These are phyloP conservation scores for Ptychobarbus kaznakovi DNA, from an alignment of 2,797 vertebrate species.

Conservation along the genomic window DNA sequence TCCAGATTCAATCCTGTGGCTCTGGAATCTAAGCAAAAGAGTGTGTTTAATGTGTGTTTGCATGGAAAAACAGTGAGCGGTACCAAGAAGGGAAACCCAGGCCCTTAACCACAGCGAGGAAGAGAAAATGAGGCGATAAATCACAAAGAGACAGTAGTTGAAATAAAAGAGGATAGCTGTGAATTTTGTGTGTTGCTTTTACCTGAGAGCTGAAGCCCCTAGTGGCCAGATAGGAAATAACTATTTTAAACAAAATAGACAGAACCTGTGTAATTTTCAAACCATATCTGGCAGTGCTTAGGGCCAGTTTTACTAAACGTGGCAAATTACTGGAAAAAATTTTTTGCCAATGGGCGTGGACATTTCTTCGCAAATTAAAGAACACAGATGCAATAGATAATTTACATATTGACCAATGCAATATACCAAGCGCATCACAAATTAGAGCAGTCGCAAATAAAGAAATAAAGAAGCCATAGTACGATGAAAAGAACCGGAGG, in stretches of 20 bases:
- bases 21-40: conserved; percentile 24
- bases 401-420: too few relatives aligned
- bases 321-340: too few relatives aligned
- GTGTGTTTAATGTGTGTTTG: conserved; percentile 53
- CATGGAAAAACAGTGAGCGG: conserved; percentile 70
- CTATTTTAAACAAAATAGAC: background rate
- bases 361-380: too few relatives aligned
- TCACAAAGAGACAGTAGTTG: conserved; percentile 21
- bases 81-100: conserved; percentile 62
- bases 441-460: too few relatives aligned
- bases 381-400: too few relatives aligned
- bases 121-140: conserved; percentile 31
- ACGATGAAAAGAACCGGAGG: too few relatives aligned
- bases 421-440: too few relatives aligned
- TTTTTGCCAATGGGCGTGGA: too few relatives aligned
- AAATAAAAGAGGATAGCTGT: background rate
- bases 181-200: background rate
- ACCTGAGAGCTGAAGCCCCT: background rate
- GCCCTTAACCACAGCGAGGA: conserved; percentile 62
- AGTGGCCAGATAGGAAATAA: background rate
- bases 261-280: background rate
- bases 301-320: too few relatives aligned
- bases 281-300: background rate
- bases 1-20: conserved; percentile 25
- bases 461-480: too few relatives aligned